Base-by-base conservation (phyloP, 2,113 vertebrate genomes). In the Hepsetus odoe region DNA sequence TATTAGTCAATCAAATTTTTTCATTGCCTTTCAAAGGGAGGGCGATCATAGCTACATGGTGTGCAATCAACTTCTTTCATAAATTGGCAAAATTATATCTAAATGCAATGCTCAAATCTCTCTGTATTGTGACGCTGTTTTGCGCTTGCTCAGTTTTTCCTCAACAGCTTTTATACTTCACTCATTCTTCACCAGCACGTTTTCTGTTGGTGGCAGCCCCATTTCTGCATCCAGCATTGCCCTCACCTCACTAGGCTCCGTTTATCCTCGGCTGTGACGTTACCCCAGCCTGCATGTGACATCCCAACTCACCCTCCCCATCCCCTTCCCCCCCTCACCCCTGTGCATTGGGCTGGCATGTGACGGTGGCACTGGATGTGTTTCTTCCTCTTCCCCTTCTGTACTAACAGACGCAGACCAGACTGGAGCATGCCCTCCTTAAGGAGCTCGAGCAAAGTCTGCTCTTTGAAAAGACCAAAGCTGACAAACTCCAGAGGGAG, bases 391-490 rank as follows among this genome's bases (percentile, higher is more conserved):
- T 97, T 92, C 90, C 90, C 92, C 55, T 91, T 97, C 94, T 97
- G 94, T 92, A 98, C 98, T 99, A 98, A 99, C 97, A 99, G 98
- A 99, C 97, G 97, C 98, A 99, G 97, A 98, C 97, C 95, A 97
- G 96, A 95, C 95, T 98, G 98, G 97, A 99, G 95, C 98, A 99
- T 97, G 97, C 93, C 95, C 96, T 96, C 93, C 96, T 97, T 95
- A 97, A 98, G 97, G 98, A 99, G 94, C 97, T 99, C 93, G 97
- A 99, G 94, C 97, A 99, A 95, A 98, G 94, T 95, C 97, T 99
- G 92, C 96, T 98, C 93, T 98, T 98, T 99, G 98, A 99, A 98
- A 99, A 99, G 96, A 98, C 97, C 98, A 99, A 98, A 98, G 98
- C 98, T 97, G 98, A 98, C 91, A 99, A 98, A 96, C 98, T 99